phyloP scores from a whole-genome alignment of 2,113 vertebrate genomes.

The Alaudala cheleensis region DNA sequence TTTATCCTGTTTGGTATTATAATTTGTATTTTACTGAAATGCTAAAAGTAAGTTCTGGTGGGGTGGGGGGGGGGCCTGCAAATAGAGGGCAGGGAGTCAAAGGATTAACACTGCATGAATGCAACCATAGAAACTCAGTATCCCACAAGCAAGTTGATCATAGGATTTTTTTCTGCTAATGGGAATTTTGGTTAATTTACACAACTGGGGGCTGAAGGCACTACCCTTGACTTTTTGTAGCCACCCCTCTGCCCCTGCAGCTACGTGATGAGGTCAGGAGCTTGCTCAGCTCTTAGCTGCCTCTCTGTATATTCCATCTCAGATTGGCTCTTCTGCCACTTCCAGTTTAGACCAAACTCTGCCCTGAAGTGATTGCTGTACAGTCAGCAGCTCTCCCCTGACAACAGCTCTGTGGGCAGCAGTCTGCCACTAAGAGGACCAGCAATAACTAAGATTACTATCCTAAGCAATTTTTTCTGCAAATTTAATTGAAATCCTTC shows the following conservation, averaged over 20 bases:
- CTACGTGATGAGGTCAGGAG: accelerated
- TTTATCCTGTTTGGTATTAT: neutral
- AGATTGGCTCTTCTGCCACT: neutral
- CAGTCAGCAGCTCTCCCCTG: neutral
- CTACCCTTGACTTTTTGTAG: neutral
- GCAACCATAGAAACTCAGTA: neutral
- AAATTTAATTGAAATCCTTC: neutral
- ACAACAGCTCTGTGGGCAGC: neutral
- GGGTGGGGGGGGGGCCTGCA: neutral
- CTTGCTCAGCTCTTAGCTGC: neutral
- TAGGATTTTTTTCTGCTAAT: neutral
- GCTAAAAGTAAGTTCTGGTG: neutral
- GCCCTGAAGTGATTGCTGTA: neutral
- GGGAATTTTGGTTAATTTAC: neutral
- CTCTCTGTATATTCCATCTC: neutral
- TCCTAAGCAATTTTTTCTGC: too few relatives aligned
- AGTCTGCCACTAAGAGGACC: neutral
- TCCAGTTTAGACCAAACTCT: neutral
- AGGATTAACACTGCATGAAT: neutral
- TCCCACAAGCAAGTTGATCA: neutral
- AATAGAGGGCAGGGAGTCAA: neutral
- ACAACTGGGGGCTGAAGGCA: neutral
- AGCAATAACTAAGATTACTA: neutral
- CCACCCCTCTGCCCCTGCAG: neutral
- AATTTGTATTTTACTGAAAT: neutral